Evolutionary conservation across 1,140 invertebrate genomes (phyloP), one percentile per base, ranked within the genome.

Genomic region (Teleogryllus occipitalis): DNA sequence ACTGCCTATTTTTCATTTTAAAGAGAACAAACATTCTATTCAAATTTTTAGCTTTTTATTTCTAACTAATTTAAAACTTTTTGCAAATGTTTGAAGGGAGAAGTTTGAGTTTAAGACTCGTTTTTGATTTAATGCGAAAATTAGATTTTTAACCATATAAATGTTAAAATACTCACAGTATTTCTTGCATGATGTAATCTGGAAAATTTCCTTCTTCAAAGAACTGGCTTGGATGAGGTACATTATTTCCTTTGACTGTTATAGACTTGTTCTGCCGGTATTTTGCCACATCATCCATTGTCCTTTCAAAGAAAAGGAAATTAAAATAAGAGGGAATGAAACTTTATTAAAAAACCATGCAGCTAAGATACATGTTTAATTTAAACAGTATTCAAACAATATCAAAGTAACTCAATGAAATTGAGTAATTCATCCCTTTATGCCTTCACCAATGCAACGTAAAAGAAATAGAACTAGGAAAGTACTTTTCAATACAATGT

Each of bases 201-300:
- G 94, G 93, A 83, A 94, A 93, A 54, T 90, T 90, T 47, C 90
- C 92, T 85, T 95, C 94, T 75, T 93, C 91, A 85, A 95, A 95
- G 81, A 87, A 88, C 14, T 92, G 85, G 80, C 90, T 89, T 12
- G 91, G 91, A 47, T 88, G 87, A 47, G 91, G 91, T 79, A 91
- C 82, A 83, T 87, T 86, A 74, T 84, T 83, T 49, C 92, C 91
- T 82, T 88, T 88, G 0, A 92, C 85, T 7, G 90, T 91, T 12
- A 92, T 90, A 82, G 90, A 87, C 78, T 90, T 88, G 15, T 86
- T 84, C 7, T 86, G 84, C 39, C 89, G 85, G 82, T 88, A 92
- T 21, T 84, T 81, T n/a, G 87, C 89, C 65, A 85, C 87, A 73
- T 83, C 84, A 80, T 82, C 78, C 18, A 78, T 54, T n/a, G 76